Evolutionary conservation across 2,888 invertebrate species (phyloP).

Genomic region (Amiota communis): DNA sequence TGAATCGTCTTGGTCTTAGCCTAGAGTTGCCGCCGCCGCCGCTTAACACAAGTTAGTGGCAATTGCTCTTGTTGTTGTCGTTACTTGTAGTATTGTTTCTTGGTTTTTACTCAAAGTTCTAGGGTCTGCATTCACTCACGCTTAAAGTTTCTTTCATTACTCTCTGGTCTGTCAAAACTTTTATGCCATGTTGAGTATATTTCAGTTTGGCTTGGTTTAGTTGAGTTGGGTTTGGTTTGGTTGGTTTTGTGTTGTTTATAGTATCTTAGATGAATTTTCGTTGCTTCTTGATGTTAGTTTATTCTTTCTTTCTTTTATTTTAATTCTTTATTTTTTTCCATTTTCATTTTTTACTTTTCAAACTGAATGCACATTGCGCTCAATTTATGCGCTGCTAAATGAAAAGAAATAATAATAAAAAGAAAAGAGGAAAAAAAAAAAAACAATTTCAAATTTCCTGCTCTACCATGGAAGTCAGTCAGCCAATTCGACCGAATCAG

Average conservation of each 20-base stretch:
- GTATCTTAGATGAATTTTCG: no score
- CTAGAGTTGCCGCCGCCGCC: no score
- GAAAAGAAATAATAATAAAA: not conserved
- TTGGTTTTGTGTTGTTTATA: no score
- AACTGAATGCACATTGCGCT: constrained; percentile 25
- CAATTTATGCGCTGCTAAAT: constrained; percentile 23
- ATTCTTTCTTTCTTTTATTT: not conserved
- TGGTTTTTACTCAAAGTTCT: constrained; percentile 36
- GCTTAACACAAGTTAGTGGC: no score
- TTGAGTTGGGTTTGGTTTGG: no score
- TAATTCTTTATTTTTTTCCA: not conserved
- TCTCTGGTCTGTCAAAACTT: no score
- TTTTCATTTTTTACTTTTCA: constrained; percentile 17
- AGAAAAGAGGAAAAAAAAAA: no score
- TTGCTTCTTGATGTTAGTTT: not conserved
- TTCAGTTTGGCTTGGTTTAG: not conserved
- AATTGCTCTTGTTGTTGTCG: no score
- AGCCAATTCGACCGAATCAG: not conserved
- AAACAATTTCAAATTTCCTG: constrained; percentile 8
- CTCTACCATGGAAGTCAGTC: not conserved
- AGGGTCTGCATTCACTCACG: no score
- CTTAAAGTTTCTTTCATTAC: no score
- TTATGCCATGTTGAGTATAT: constrained; percentile 18
- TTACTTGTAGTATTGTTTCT: not conserved
- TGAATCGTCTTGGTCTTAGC: no score